A percentile compares a stretch with the other conserved stretches of the same genome.
Evolutionary conservation across 2,113 vertebrate genomes (phyloP).

Genomic region (Eupsittula cactorum): DNA sequence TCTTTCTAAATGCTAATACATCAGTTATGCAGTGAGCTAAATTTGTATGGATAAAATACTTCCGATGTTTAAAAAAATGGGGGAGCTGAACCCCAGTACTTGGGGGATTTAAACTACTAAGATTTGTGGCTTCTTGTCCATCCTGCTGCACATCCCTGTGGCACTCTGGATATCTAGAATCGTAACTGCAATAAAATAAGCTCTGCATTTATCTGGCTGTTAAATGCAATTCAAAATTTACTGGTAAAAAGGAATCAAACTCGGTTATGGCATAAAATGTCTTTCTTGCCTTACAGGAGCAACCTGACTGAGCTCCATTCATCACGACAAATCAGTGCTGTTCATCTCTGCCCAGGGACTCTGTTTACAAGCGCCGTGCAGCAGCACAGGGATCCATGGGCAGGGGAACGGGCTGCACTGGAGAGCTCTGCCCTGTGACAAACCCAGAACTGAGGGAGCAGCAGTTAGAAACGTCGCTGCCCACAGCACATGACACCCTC

Average conservation of each 20-base stretch:
- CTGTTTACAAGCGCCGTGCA: not conserved
- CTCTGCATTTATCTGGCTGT: slow-evolving; percentile 58
- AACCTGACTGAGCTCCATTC: slow-evolving; percentile 38
- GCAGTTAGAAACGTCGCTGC: not conserved
- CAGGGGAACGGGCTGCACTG: not conserved
- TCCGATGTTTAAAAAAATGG: not conserved
- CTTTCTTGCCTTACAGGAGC: slow-evolving; percentile 32
- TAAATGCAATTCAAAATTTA: slow-evolving; percentile 68
- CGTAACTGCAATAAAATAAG: slow-evolving; percentile 50
- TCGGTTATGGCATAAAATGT: slow-evolving; percentile 53
- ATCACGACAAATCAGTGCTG: slow-evolving; percentile 27
- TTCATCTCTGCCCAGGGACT: not conserved
- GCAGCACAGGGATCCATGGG: not conserved
- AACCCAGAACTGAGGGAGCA: not conserved
- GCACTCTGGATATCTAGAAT: not conserved
- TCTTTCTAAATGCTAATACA: not conserved
- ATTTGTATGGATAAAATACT: not conserved
- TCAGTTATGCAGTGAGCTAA: not conserved
- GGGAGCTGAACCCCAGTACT: not conserved
- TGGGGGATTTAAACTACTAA: not conserved
- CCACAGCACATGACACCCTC: slow-evolving; percentile 35
- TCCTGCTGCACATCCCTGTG: not conserved
- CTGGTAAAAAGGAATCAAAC: slow-evolving; percentile 73
- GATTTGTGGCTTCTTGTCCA: not conserved
- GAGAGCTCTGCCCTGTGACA: not conserved